Evolutionary conservation across 2,113 vertebrate species (phyloP).

Genomic region (Platycercus adscitus): DNA sequence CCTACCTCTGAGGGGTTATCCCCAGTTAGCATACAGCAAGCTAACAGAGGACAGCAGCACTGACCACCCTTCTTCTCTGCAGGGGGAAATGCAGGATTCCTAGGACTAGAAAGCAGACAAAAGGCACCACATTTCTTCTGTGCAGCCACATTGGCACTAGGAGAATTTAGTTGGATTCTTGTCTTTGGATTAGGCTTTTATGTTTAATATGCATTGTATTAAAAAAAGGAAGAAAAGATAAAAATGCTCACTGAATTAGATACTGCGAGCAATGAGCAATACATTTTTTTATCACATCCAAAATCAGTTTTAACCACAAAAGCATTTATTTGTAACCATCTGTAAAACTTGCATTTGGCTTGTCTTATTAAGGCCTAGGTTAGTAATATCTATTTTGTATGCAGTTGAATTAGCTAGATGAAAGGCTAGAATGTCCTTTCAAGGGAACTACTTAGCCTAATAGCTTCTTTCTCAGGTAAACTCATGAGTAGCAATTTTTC

Average conservation of each 20-base stretch:
- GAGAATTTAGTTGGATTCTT: neutral
- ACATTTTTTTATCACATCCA: neutral
- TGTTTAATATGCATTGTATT: neutral
- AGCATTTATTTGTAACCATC: neutral
- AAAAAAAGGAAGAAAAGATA: neutral
- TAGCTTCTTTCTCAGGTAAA: neutral
- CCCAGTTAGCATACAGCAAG: fast-evolving
- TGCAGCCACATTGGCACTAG: neutral
- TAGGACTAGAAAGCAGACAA: neutral
- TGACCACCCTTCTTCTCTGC: neutral
- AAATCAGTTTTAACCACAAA: conserved; percentile 11
- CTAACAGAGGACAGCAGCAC: neutral
- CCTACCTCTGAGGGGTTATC: neutral
- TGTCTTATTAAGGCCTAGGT: neutral
- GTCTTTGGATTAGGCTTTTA: neutral
- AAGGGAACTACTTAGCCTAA: conserved; percentile 6
- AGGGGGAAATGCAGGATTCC: neutral
- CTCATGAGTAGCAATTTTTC: neutral
- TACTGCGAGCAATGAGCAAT: neutral
- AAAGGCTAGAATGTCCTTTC: conserved; percentile 20
- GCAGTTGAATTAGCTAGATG: neutral
- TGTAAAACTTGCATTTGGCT: neutral
- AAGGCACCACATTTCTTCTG: neutral
- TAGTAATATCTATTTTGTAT: neutral
- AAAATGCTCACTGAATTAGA: neutral